A percentile compares a stretch with the other conserved stretches of the same genome.
Conservation (phyloP, 2,888 invertebrate species). For the Isotomurus palustris region DNA sequence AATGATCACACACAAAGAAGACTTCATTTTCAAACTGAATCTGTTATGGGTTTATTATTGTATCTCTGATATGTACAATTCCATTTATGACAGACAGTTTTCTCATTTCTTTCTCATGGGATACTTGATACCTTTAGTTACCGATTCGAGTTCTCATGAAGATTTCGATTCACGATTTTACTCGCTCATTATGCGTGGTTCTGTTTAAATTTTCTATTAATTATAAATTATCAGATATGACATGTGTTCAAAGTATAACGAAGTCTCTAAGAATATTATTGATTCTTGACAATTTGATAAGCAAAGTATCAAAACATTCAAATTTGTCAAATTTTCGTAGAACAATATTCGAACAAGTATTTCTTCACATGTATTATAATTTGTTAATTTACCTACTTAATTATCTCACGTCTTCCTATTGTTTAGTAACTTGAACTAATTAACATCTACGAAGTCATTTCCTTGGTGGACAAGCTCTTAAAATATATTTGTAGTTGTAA, state of each 20-base stretch:
- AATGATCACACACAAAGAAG: background rate
- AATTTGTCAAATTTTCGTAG: too few species aligned
- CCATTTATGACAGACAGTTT: slow-evolving; percentile 11
- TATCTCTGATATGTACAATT: slow-evolving; percentile 34
- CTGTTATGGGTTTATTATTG: slow-evolving; percentile 32
- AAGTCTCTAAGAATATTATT: background rate
- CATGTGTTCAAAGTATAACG: background rate
- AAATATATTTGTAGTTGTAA: too few species aligned
- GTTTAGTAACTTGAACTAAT: too few species aligned
- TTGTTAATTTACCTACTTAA: too few species aligned
- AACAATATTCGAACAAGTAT: too few species aligned
- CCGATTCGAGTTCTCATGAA: background rate
- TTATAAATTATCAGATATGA: background rate
- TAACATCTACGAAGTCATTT: too few species aligned
- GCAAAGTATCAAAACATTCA: too few species aligned
- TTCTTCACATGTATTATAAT: too few species aligned
- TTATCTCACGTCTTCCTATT: too few species aligned
- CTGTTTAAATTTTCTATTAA: background rate
- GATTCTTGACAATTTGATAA: too few species aligned
- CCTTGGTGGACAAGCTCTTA: too few species aligned
- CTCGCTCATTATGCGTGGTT: background rate
- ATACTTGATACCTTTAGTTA: background rate
- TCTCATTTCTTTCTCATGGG: too few species aligned
- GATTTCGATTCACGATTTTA: background rate
- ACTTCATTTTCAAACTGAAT: slow-evolving; percentile 11